Base-by-base conservation (phyloP, 2,888 invertebrate species). In the Parelbella ahira region DNA sequence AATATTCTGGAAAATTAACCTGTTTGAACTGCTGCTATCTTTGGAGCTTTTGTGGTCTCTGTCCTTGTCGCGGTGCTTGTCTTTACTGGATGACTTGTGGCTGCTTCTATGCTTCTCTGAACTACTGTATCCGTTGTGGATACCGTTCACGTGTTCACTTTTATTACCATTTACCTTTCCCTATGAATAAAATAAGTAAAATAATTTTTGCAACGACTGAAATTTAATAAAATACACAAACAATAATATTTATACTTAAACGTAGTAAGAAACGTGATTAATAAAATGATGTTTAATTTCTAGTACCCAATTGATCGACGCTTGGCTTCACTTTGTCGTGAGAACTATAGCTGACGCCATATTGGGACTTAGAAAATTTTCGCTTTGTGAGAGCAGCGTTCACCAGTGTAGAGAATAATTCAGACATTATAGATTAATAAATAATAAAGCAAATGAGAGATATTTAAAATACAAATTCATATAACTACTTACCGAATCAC, bases 331-430 rank as follows among this genome's bases (percentile, higher is more conserved):
- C 54, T 58, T 54, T 61, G 60, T 65, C 54, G 51, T 60, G 58
- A 89, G 91, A 90, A 91, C 91, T 92, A 89, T 89, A 89, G 89
- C 90, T 91, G 93, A 92, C 94, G 94, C 94, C 94, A 94, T 94
- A 92, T 93, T 93, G 92, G 93, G 93, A 93, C 93, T 93, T 93
- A 88, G 88, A 88, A 88, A 88, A 88, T 71, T 86, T 88, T 83
- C 81, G 88, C 71, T 75, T 75, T 71, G 72, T 70, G 70, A 58
- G 67, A 65, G 68, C 63, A 66, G 60, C 64, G 72, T 78, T 63
- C 89, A 90, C 83, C 77, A 90, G 88, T 81, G 86, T 82, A 88
- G 62, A 68, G 59, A 51, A 50, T 48, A 55, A 63, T 54, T 47
- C 42, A 47, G 21, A 38, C 34, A 13, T 29, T 50, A 30, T 24